Evolutionary conservation across 2,888 invertebrate genomes (phyloP).

Genomic region (Andrena camellia): DNA sequence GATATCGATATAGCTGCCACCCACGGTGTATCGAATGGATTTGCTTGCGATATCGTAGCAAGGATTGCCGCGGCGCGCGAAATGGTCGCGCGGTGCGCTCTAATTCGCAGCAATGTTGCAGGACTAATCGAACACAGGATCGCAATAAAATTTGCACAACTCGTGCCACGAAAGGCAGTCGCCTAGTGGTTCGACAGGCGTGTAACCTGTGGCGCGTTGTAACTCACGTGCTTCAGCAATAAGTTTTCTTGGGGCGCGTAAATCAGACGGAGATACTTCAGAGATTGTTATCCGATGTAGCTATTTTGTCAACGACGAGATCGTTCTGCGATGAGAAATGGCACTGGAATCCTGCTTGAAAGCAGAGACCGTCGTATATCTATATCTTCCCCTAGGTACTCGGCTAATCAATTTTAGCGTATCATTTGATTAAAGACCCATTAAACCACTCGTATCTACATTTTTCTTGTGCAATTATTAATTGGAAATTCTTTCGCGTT

Average conservation of each 20-base stretch:
- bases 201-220: constrained; percentile 58
- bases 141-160: constrained; percentile 46
- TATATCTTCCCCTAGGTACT: not conserved
- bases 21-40: constrained; percentile 21
- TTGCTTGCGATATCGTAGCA: not conserved
- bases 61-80: not conserved
- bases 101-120: constrained; percentile 13
- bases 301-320: constrained; percentile 50
- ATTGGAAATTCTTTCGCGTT: too few species aligned
- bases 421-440: not conserved
- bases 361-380: not conserved
- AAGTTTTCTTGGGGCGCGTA: constrained; percentile 58
- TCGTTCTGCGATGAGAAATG: constrained; percentile 43
- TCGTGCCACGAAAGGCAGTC: constrained; percentile 36
- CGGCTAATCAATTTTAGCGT: constrained; percentile 24
- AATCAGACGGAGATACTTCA: constrained; percentile 36
- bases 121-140: constrained; percentile 5
- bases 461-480: too few species aligned
- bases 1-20: constrained; percentile 29
- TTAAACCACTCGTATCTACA: too few species aligned
- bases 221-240: constrained; percentile 63
- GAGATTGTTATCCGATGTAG: constrained; percentile 47
- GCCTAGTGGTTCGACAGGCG: constrained; percentile 58
- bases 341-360: constrained; percentile 9
- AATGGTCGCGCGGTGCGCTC: not conserved